Conservation (phyloP, 2,888 invertebrate genomes). For the Hoplodrina ambigua region DNA sequence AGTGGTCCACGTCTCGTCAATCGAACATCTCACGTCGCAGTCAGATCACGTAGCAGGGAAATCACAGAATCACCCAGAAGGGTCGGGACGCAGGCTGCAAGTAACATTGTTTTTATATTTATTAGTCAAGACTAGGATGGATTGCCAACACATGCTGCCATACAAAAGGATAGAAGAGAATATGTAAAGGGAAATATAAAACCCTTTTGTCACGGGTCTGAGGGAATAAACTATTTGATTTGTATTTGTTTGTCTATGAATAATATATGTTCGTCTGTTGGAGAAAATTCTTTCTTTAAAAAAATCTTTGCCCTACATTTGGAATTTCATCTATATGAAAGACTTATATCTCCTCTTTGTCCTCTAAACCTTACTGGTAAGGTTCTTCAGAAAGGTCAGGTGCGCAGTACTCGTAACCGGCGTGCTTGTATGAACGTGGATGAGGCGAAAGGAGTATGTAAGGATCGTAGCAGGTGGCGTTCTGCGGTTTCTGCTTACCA, state of each 20-base stretch:
- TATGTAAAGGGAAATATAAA: conserved; percentile 21
- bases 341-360: too few relatives aligned
- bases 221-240: conserved; percentile 46
- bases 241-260: conserved; percentile 15
- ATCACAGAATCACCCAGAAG: conserved; percentile 45
- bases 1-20: conserved; percentile 37
- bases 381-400: too few relatives aligned
- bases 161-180: conserved; percentile 21
- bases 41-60: conserved; percentile 39
- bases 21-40: conserved; percentile 22
- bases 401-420: too few relatives aligned
- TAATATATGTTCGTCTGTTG: conserved; percentile 5
- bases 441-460: too few relatives aligned
- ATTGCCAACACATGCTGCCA: conserved; percentile 34
- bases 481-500: too few relatives aligned
- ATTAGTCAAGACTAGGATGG: conserved; percentile 34
- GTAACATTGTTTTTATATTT: conserved; percentile 55
- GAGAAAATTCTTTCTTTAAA: too few relatives aligned
- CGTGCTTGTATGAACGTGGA: too few relatives aligned
- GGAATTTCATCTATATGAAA: too few relatives aligned
- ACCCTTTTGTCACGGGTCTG: conserved; percentile 14
- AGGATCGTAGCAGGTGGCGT: too few relatives aligned
- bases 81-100: conserved; percentile 12
- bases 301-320: too few relatives aligned
- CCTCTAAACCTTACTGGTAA: too few relatives aligned